These are phyloP conservation scores for Chaetodon auriga DNA, from an alignment of 2,113 vertebrate genomes.

Conservation along the genomic window DNA sequence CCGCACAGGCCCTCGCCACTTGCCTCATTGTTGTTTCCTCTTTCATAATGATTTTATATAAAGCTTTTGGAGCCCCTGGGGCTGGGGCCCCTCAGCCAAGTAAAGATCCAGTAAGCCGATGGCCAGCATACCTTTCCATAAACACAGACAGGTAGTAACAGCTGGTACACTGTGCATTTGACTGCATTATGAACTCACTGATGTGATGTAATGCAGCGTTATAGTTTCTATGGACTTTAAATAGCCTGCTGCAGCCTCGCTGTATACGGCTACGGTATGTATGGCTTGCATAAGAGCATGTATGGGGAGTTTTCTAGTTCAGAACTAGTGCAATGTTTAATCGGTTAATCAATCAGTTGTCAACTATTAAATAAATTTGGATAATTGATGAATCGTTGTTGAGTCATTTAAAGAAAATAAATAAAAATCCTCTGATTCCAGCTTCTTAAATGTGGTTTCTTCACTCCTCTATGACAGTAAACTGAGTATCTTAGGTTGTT, in stretches of 20 bases:
- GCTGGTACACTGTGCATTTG: constrained; percentile 37
- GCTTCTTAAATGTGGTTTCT: no score
- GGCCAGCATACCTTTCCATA: constrained; percentile 17
- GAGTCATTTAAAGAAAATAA: no score
- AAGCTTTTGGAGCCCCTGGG: constrained; percentile 28
- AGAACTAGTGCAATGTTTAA: neutral
- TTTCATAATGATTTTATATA: constrained; percentile 45
- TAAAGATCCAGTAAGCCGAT: constrained; percentile 25
- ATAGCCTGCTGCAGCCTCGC: constrained; percentile 38
- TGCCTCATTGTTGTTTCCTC: constrained; percentile 16
- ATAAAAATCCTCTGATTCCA: no score
- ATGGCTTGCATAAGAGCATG: constrained; percentile 25
- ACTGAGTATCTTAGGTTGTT: no score
- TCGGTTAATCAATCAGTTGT: no score
- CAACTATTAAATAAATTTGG: no score
- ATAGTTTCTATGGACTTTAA: constrained; percentile 43
- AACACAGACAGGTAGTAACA: constrained; percentile 53
- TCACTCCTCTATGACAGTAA: no score
- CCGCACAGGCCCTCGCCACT: constrained; percentile 8
- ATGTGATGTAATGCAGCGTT: constrained; percentile 38
- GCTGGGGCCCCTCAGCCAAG: constrained; percentile 3
- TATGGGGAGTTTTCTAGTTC: neutral
- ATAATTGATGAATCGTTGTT: no score
- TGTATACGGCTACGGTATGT: neutral
- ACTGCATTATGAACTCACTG: constrained; percentile 33